Percentiles rank a stretch among this genome's conserved stretches.
These are phyloP conservation scores for Epinephelus fuscoguttatus DNA, from an alignment of 2,113 vertebrate genomes.

Conservation along the genomic window DNA sequence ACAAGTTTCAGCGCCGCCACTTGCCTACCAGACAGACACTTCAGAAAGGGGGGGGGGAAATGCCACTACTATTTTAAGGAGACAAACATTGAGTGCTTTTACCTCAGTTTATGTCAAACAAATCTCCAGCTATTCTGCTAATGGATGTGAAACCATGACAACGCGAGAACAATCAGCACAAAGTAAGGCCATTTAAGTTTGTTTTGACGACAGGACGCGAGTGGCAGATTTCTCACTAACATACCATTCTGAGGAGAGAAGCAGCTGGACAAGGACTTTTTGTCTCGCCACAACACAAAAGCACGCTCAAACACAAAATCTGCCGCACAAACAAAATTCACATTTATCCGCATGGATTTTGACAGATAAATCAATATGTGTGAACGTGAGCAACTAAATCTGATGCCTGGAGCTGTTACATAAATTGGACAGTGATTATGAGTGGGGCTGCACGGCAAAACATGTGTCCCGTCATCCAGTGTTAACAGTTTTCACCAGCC, in stretches of 20 bases:
- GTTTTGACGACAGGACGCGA: slow-evolving; percentile 60
- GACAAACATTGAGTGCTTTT: slow-evolving; percentile 77
- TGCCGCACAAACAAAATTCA: slow-evolving; percentile 14
- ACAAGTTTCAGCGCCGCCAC: slow-evolving; percentile 62
- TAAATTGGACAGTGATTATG: slow-evolving; percentile 19
- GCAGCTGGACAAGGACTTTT: slow-evolving; percentile 27
- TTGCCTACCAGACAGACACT: slow-evolving; percentile 69
- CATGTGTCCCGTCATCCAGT: neutral
- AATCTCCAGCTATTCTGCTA: slow-evolving; percentile 76
- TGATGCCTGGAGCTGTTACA: slow-evolving; percentile 19
- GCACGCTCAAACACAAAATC: slow-evolving; percentile 18
- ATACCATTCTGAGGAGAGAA: slow-evolving; percentile 27
- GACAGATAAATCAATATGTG: slow-evolving; percentile 40
- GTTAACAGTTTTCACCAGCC: slow-evolving; percentile 13
- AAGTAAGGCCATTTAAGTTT: slow-evolving; percentile 77
- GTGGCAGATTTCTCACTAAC: slow-evolving; percentile 59
- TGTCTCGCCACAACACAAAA: slow-evolving; percentile 34
- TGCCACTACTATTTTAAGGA: slow-evolving; percentile 70
- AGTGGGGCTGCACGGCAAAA: slow-evolving; percentile 10
- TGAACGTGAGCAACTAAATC: slow-evolving; percentile 14
- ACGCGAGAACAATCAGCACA: slow-evolving; percentile 70
- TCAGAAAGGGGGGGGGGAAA: slow-evolving; percentile 29
- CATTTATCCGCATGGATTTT: neutral
- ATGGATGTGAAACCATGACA: slow-evolving; percentile 82
- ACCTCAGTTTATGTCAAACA: slow-evolving; percentile 79